These are phyloP conservation scores for Synanthedon myopaeformis DNA, from an alignment of 2,888 invertebrate species.

Conservation along the genomic window DNA sequence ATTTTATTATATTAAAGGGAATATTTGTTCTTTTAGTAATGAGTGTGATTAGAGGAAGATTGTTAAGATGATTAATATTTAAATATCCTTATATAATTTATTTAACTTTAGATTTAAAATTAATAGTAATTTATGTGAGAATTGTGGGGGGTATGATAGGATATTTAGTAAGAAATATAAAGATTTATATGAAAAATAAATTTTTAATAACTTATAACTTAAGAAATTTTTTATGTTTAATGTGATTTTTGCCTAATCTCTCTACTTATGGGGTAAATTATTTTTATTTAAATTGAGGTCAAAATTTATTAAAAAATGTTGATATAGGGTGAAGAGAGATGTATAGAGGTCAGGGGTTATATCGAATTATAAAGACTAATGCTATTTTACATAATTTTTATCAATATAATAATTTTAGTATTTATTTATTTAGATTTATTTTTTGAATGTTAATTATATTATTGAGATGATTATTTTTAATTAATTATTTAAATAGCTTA, in stretches of 20 bases:
- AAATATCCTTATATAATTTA: conserved; percentile 61
- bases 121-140: conserved; percentile 64
- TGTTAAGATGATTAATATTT: conserved; percentile 70
- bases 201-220: conserved; percentile 38
- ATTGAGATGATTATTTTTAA: conserved; percentile 18
- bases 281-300: conserved; percentile 51
- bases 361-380: conserved; percentile 39
- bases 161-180: conserved; percentile 50
- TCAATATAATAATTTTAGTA: conserved; percentile 61
- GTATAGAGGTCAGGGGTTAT: conserved; percentile 52
- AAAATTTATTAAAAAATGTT: conserved; percentile 44
- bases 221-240: conserved; percentile 40
- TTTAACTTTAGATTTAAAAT: conserved; percentile 62
- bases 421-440: conserved; percentile 60
- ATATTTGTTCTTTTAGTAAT: conserved; percentile 61
- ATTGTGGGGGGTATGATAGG: conserved; percentile 48
- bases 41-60: conserved; percentile 63
- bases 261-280: conserved; percentile 53
- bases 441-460: conserved; percentile 35
- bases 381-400: conserved; percentile 41
- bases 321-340: conserved; percentile 64
- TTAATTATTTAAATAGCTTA: conserved; percentile 4
- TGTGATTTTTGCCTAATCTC: conserved; percentile 68
- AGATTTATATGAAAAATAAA: conserved; percentile 48
- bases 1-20: conserved; percentile 56